phyloP scores from a whole-genome alignment of 1,140 invertebrate genomes.

The Reticulitermes speratus region DNA sequence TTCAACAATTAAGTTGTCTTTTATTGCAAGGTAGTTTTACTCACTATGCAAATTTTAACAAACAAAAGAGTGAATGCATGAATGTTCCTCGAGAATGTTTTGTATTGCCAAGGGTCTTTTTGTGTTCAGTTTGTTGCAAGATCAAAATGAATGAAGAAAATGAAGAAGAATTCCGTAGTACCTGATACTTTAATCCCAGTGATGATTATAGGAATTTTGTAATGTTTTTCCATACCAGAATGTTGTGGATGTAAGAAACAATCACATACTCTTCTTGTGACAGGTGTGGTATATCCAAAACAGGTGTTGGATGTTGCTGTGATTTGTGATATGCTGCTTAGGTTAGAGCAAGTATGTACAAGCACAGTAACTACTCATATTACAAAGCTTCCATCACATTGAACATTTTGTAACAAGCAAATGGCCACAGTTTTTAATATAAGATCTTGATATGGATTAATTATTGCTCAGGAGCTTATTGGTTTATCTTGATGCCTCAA shows the following conservation, averaged over 20 bases:
- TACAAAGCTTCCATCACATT: neutral
- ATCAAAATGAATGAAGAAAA: neutral
- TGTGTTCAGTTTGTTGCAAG: slow-evolving; percentile 9
- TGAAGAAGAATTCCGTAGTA: slow-evolving; percentile 28
- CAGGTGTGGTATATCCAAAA: neutral
- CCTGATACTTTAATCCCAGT: slow-evolving; percentile 32
- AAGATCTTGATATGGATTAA: neutral
- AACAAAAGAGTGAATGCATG: neutral
- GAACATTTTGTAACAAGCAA: slow-evolving; percentile 6
- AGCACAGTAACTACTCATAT: neutral
- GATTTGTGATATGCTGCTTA: neutral
- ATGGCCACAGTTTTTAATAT: neutral
- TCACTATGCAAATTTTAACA: slow-evolving; percentile 23
- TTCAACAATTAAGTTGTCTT: neutral
- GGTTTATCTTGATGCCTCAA: slow-evolving; percentile 25
- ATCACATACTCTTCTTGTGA: neutral
- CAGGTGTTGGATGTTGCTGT: neutral
- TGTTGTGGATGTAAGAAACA: slow-evolving; percentile 18
- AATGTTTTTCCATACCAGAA: slow-evolving; percentile 20
- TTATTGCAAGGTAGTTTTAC: slow-evolving; percentile 3
- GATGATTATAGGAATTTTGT: slow-evolving; percentile 29
- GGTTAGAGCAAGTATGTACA: neutral
- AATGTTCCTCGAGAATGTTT: neutral
- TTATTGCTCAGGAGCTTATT: neutral
- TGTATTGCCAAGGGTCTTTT: neutral